phyloP scores from a whole-genome alignment of 92 coral and sea anemone genomes.

The Palythoa grandiflora region DNA sequence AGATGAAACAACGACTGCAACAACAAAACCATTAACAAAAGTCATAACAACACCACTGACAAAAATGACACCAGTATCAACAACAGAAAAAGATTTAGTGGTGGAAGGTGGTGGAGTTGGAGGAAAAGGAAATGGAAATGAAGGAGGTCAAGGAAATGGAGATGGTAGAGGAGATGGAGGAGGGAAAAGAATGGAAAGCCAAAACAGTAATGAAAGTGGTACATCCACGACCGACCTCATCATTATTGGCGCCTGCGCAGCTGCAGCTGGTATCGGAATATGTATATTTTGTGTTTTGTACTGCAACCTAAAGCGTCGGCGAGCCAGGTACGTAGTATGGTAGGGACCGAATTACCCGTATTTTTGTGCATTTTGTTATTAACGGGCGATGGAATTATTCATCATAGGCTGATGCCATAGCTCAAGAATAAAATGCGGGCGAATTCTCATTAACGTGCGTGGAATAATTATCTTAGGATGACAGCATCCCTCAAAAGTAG shows the following conservation, averaged over 20 bases:
- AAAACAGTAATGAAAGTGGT: background rate
- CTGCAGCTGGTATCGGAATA: slow-evolving; percentile 18
- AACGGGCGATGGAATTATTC: background rate
- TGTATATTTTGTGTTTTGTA: slow-evolving; percentile 29
- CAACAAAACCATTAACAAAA: background rate
- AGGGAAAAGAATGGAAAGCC: background rate
- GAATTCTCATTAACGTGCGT: too few relatives aligned
- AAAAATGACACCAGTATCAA: background rate
- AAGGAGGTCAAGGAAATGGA: background rate
- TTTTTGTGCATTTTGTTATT: background rate
- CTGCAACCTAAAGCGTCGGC: slow-evolving; percentile 28
- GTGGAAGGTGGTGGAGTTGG: background rate
- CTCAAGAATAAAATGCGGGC: too few relatives aligned
- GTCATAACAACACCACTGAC: background rate
- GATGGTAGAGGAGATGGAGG: background rate
- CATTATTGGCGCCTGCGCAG: slow-evolving; percentile 29
- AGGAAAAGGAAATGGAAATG: background rate
- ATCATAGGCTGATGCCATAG: too few relatives aligned
- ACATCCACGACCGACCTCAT: slow-evolving; percentile 25
- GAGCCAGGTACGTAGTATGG: background rate
- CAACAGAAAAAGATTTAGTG: background rate
- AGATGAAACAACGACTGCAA: background rate
- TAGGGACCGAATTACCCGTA: background rate
- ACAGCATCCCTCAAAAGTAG: too few relatives aligned
- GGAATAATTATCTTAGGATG: too few relatives aligned